Evolutionary conservation across 2,888 invertebrate species (phyloP).

Genomic region (Melolontha melolontha): DNA sequence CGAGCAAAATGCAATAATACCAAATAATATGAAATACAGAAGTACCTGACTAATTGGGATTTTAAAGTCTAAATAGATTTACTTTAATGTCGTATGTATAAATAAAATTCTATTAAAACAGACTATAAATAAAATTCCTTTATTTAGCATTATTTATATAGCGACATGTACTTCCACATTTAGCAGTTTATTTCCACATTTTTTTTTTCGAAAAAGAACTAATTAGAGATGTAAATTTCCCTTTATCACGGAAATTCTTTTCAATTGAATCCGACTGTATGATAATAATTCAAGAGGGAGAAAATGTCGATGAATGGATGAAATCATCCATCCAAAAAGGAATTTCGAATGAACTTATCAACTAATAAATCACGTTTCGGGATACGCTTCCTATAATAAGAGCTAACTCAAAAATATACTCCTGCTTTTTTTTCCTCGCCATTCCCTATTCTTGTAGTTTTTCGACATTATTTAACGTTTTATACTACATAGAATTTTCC

Average conservation of each 20-base stretch:
- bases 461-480: too few species aligned
- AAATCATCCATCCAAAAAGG: not conserved
- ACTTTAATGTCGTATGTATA: too few species aligned
- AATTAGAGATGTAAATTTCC: not conserved
- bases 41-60: too few species aligned
- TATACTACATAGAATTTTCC: too few species aligned
- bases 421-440: too few species aligned
- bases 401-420: not conserved
- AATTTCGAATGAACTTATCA: slow-evolving; percentile 8
- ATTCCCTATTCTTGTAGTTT: too few species aligned
- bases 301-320: not conserved
- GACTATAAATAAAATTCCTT: not conserved
- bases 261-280: not conserved
- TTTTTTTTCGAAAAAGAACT: not conserved
- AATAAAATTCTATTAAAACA: too few species aligned
- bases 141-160: not conserved
- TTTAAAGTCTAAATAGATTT: too few species aligned
- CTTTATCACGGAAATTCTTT: not conserved
- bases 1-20: too few species aligned
- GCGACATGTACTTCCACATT: not conserved
- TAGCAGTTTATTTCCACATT: not conserved
- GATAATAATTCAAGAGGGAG: not conserved
- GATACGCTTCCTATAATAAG: not conserved
- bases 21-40: too few species aligned
- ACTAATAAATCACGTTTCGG: slow-evolving; percentile 6